Base-by-base conservation (phyloP, 2,888 invertebrate species). In the Oeneis ivallda region DNA sequence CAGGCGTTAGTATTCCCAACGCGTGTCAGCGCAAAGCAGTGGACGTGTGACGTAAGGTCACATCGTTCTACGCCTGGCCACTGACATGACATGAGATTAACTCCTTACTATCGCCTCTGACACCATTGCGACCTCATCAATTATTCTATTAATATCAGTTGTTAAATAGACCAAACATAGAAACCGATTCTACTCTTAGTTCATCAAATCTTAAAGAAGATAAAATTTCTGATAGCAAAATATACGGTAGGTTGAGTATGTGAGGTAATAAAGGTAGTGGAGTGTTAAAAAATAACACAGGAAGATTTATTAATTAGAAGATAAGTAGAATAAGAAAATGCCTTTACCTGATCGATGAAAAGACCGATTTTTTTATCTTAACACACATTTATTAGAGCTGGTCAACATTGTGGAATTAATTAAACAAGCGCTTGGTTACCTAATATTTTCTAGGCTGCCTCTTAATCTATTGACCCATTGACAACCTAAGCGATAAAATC, bases 31-130 rank as follows among this genome's bases (percentile, higher is more conserved):
- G 83, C 84, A 77, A 78, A 79, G 82, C 82, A 80, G 79, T 83
- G 83, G 84, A 79, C 86, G 86, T 85, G 86, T 89, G 88, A 89
- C 88, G 88, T 89, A 88, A 92, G 90, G 89, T 89, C 90, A 85
- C 80, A 74, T 75, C 79, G 80, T 75, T 81, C 85, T 86, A 79
- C 86, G 81, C 76, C 82, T 86, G 87, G 80, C 86, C 89, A 83
- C 84, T 87, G 88, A 85, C 88, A 83, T 75, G 82, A 87, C 87
- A 83, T 75, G 82, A 87, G 87, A 89, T 87, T 86, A 86, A 84
- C 83, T 75, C 80, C 80, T 77, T 71, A 64, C 72, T 71, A 69
- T 75, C 71, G 67, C 70, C 68, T 68, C 52, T 64, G 37, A 64
- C 39, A 50, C 45, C 64, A 68, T 57, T 60, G 49, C 49, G 60